Base-by-base conservation (phyloP, 1,140 invertebrate species). In the Ylistrum balloti region DNA sequence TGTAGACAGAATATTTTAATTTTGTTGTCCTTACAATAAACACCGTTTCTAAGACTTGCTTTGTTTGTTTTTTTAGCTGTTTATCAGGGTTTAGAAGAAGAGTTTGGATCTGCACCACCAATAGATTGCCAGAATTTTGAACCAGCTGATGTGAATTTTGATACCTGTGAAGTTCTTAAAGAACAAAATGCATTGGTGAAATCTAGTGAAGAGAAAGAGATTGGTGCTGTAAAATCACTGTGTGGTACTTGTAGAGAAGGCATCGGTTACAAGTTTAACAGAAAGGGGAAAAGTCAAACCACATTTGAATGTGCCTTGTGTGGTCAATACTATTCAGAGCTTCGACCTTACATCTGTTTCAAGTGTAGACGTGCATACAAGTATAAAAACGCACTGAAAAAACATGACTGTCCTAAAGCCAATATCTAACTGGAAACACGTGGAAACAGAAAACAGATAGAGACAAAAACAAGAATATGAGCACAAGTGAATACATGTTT, bases 311-410 rank as follows among this genome's bases (percentile, higher is more conserved):
- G 56, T 74, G 56, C 56, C 56, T n/a, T 28, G 56, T 74, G 56
- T 74, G 56, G 56, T 22, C 33, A 33, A 20, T 56, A 34, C 33
- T 86, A 90, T 38, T 87, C 86, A 3, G 41, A 22, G 15, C 28
- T 33, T 10, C 86, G 85, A 11, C 89, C 89, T n/a, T 90, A 87
- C 17, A 45, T 33, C 41, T 90, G 89, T 34, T 38, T 45, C 10
- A 34, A 34, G n/a, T 90, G 89, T 41, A 86, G 33, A 13, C 86
- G 45, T 48, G 32, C 86, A 9, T 90, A 85, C 33, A 87, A 87
- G 45, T 45, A 85, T 22, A 90, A 87, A 85, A 45, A 87, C 32
- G 33, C 33, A 22, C 89, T 90, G 3, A 20, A 56, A 34, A 87
- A 56, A 17, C 89, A 90, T 38, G 28, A 85, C 86, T 48, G 33